A percentile compares a stretch with the other conserved stretches of the same genome.
phyloP scores from a whole-genome alignment of 2,113 vertebrate species.

The Aldabrachelys gigantea region DNA sequence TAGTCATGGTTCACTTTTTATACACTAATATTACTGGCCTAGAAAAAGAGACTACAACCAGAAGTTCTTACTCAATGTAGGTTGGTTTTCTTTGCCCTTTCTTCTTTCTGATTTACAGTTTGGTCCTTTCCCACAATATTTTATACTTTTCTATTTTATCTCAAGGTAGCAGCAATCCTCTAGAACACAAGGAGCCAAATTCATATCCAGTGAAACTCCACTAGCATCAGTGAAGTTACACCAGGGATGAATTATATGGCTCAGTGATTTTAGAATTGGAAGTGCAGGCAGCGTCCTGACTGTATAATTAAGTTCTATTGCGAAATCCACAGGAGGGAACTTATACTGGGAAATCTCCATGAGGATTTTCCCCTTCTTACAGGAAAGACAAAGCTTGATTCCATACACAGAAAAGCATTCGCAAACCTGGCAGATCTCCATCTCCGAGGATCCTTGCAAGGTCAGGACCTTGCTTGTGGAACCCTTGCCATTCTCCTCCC shows the following conservation, averaged over 20 bases:
- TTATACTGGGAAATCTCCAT: constrained; percentile 16
- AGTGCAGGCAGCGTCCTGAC: background rate
- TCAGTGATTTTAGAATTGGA: background rate
- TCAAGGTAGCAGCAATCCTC: background rate
- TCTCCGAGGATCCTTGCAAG: background rate
- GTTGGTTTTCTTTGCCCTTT: background rate
- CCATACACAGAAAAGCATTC: background rate
- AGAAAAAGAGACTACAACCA: background rate
- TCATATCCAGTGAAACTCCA: constrained; percentile 28
- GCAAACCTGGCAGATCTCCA: background rate
- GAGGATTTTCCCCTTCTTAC: constrained; percentile 38
- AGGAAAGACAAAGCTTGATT: background rate
- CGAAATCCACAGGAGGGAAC: constrained; percentile 33
- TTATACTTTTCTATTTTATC: background rate
- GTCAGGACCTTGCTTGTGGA: background rate
- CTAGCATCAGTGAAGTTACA: background rate
- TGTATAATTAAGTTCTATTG: background rate
- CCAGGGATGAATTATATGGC: background rate
- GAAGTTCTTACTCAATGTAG: background rate
- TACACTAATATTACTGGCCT: background rate
- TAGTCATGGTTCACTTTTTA: background rate
- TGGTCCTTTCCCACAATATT: background rate
- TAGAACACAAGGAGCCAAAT: background rate
- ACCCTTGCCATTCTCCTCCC: background rate
- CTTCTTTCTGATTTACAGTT: background rate